Base-by-base conservation (phyloP, 2,888 invertebrate genomes). In the Metellina segmentata region DNA sequence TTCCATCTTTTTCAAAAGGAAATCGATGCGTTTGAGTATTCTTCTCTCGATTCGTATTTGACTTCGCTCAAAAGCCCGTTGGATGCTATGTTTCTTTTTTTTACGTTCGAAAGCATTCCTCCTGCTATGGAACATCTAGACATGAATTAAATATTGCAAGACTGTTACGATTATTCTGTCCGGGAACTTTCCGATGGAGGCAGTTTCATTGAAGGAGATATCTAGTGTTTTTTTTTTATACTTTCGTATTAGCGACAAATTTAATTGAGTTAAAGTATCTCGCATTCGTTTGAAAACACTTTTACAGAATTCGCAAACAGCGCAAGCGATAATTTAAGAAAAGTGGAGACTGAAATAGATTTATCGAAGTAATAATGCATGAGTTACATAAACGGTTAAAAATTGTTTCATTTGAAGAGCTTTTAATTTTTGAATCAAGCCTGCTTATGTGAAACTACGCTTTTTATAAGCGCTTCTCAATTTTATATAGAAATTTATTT, bases 1-100 rank as follows among this genome's bases (percentile, higher is more conserved):
- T 53, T 52, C 34, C 51, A 48, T 74, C 19, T 48, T 75, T 48
- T 13, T 8, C 52, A 7, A 48, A 75, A 75, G 61, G 75, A 85
- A 74, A 85, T 85, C 74, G 75, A 85, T 75, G 74, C 61, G 61
- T 34, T 75, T 75, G 20, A 61, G 75, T 85, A 75, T 85, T 75
- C 85, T 53, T 61, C 61, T 48, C 19, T 48, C 20, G 61, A 75
- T 75, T 85, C 61, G 75, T 20, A 82, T 71, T 71, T 71, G 82
- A 71, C 82, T 82, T 82, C 16, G 61, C 69, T 11, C 69, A 81
- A 81, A 81, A 69, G 48, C 75, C 48, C 81, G 71, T 71, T 51
- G 71, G 71, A 82, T 82, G 70, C 49, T 82, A 71, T 82, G 71
- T 71, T 82, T 51, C 51, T 82, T 71, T 70, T 82, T 78, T 78